These are phyloP conservation scores for Orchestia grillus DNA, from an alignment of 1,140 invertebrate species.

Conservation along the genomic window DNA sequence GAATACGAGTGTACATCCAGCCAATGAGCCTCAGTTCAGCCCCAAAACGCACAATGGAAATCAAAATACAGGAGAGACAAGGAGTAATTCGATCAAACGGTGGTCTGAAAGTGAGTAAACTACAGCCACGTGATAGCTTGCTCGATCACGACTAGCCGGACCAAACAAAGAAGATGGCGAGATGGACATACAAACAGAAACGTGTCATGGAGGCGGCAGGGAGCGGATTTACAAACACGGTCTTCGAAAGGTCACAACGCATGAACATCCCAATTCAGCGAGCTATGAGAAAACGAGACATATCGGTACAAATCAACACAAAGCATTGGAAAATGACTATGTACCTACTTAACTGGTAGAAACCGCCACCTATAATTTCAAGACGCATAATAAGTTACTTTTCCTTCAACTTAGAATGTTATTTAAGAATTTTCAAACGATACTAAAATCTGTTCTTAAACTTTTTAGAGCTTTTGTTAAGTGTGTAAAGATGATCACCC, in stretches of 20 bases:
- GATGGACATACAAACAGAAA: neutral
- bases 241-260: neutral
- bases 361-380: neutral
- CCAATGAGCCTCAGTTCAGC: neutral
- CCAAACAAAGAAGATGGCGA: neutral
- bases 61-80: neutral
- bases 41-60: neutral
- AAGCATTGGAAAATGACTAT: neutral
- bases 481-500: neutral
- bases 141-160: neutral
- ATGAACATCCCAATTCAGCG: neutral
- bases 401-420: neutral
- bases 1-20: neutral
- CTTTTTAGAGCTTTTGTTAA: neutral
- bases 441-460: neutral
- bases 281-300: neutral
- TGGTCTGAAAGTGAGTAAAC: neutral
- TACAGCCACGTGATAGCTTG: conserved; percentile 6
- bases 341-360: no score
- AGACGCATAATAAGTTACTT: neutral
- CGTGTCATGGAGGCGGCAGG: neutral
- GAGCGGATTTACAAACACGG: neutral
- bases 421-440: neutral
- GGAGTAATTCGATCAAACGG: conserved; percentile 16
- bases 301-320: neutral